phyloP scores from a whole-genome alignment of 2,113 vertebrate species.

The Elaphurus davidianus region DNA sequence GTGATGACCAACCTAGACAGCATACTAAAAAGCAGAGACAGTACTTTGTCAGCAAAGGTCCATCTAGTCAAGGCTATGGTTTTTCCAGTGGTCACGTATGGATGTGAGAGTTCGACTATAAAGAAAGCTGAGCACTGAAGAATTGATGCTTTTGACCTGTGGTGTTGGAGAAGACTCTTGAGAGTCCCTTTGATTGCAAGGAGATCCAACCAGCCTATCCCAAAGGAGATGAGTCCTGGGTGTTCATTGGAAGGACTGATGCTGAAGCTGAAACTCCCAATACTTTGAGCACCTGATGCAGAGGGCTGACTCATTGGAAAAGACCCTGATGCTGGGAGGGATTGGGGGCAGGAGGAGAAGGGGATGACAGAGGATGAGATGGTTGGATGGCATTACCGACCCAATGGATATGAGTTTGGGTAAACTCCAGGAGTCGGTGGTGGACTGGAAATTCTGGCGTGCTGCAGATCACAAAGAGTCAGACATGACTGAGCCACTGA shows the following conservation, averaged over 20 bases:
- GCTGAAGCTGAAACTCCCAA: neutral
- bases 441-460: neutral
- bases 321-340: neutral
- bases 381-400: neutral
- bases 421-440: neutral
- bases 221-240: neutral
- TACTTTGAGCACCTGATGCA: neutral
- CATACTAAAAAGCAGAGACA: neutral
- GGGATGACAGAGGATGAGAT: neutral
- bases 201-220: neutral
- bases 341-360: neutral
- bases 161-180: neutral
- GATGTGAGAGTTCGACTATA: neutral
- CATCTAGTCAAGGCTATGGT: neutral
- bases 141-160: neutral
- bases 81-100: neutral
- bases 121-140: neutral
- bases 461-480: neutral
- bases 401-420: neutral
- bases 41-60: neutral
- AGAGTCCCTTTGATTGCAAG: neutral
- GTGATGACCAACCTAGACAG: neutral
- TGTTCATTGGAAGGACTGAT: neutral
- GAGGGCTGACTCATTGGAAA: neutral
- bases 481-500: rapidly evolving